Conservation (phyloP, 1,140 invertebrate genomes). For the Popillia japonica region DNA sequence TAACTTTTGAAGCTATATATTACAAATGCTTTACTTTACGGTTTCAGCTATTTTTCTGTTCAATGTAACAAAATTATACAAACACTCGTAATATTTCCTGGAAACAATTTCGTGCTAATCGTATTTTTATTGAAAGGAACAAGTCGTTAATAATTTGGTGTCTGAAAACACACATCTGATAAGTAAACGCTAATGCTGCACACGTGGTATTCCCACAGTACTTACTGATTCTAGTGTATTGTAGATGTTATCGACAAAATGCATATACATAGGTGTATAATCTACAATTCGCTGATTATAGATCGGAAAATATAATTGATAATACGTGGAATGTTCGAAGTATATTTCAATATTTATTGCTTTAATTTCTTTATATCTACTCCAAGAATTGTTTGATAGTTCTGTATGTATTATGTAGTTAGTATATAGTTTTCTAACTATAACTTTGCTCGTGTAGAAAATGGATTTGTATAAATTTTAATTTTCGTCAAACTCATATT, state of each 20-base stretch:
- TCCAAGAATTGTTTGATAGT: neutral
- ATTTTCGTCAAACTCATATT: too few relatives aligned
- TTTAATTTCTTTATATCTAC: neutral
- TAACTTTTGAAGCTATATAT: too few relatives aligned
- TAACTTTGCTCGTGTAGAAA: too few relatives aligned
- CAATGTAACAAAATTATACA: too few relatives aligned
- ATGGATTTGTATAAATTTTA: too few relatives aligned
- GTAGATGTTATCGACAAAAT: constrained; percentile 15
- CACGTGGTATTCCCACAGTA: neutral
- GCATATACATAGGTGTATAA: neutral
- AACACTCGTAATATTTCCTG: neutral
- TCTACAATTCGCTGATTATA: constrained; percentile 22
- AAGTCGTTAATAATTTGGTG: constrained; percentile 8
- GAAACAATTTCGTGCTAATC: neutral
- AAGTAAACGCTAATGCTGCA: neutral
- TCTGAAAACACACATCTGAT: constrained; percentile 1
- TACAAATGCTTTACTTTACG: too few relatives aligned
- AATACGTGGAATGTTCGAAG: neutral
- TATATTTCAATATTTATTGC: neutral
- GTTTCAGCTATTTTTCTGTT: too few relatives aligned
- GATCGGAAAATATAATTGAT: constrained; percentile 10
- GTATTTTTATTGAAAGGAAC: neutral
- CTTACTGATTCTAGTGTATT: neutral
- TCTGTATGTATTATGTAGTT: too few relatives aligned
- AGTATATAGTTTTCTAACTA: too few relatives aligned